Base-by-base conservation (phyloP, 2,888 invertebrate genomes). In the Entomobrya proxima region DNA sequence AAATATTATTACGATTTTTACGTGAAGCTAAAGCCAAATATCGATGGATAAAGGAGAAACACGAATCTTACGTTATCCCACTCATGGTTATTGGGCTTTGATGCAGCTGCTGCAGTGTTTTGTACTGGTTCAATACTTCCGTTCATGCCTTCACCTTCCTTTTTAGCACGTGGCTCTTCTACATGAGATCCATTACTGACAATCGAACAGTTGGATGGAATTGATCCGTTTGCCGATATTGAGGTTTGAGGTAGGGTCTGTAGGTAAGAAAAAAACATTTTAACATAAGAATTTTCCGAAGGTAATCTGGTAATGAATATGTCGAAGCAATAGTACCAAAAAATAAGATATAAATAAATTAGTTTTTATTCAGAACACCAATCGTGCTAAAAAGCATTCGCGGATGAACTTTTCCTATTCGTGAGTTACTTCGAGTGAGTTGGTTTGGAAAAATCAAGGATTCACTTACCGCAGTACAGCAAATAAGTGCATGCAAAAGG, bases 31-130 rank as follows among this genome's bases (percentile, higher is more conserved):
- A 52, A 52, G 52, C 13, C n/a, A 47, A n/a, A 35, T 72, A 58
- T n/a, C n/a, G n/a, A n/a, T n/a, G n/a, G n/a, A n/a, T n/a, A n/a
- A n/a, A n/a, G n/a, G n/a, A n/a, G n/a, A n/a, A n/a, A n/a, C n/a
- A n/a, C n/a, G n/a, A n/a, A 27, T 72, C 87, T 89, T 87, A 89
- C 89, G 79, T 89, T 89, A 58, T 89, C 89, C 89, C 89, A 89
- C 35, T 89, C 88, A 72, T 82, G 82, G 50, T 18, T 44, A 13
- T 44, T 74, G 5, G 81, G 40, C 37, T 81, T 81, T 72, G 81
- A 74, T 47, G 50, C 78, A 44, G 74, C 58, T 15, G 72, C 47
- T 11, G 75, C 47, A 32, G 30, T 32, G 24, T 44, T 77, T 84
- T 77, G 76, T 81, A 75, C 76, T 55, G 75, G 52, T 40, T 79